Evolutionary conservation across 2,888 invertebrate genomes (phyloP), one percentile per base, ranked within the genome.

Genomic region (Anoplius nigerrimus): DNA sequence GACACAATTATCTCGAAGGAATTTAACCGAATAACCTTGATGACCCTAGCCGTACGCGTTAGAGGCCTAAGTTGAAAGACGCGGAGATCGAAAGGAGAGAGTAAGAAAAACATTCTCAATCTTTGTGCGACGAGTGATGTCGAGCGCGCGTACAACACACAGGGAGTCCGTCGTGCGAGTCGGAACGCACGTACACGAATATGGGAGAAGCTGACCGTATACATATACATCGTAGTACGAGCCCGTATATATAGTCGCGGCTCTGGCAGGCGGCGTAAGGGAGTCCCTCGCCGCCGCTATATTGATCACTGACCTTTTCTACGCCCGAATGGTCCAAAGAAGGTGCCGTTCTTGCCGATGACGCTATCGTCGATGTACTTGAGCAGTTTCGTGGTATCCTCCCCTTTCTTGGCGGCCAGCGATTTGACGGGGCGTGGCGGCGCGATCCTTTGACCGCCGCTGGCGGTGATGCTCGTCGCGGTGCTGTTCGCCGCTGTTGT

Each of bases 291-390:
- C 1, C n/a, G 24, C 55, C 27, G 34, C 77, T 69, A 78, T 78
- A 78, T 78, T 72, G 74, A 78, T 78, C 76, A 82, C 89, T 90
- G 89, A 95, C 95, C 94, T 93, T 95, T 94, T 84, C 96, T 90
- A 66, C 94, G 91, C 72, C 96, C 96, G 85, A 93, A 96, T 13
- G 96, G 96, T 61, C 96, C 95, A 80, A 94, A 92, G 88, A 96
- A 96, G 22, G 94, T 93, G 81, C 94, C 93, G 79, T 93, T 94
- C 87, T 93, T 94, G 64, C 96, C 96, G 83, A 96, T 93, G 76
- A 96, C 90, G 89, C 93, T 95, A 75, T 95, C 93, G 83, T 95
- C 94, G 76, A 96, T 94, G 86, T 94, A 95, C 86, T 93, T 93
- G 76, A 95, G 90, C 78, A 96, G 90, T 86, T 94, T 94, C 54